These are phyloP conservation scores for Lordiphosa fenestrarum DNA, from an alignment of 2,888 invertebrate genomes.

Conservation along the genomic window DNA sequence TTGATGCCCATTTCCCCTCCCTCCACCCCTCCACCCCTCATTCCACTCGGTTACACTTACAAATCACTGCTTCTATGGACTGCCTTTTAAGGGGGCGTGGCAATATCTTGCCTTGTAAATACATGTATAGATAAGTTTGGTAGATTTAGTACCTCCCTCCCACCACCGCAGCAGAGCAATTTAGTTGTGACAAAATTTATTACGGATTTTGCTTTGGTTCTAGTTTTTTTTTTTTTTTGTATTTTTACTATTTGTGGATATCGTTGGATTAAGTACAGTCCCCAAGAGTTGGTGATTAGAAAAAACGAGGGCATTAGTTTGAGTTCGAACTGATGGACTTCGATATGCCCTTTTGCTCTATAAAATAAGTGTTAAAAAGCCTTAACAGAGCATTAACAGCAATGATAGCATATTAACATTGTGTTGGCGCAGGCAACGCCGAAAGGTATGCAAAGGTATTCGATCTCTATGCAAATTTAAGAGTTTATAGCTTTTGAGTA, in stretches of 20 bases:
- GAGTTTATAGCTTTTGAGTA: no score
- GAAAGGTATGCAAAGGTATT: no score
- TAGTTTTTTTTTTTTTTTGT: no score
- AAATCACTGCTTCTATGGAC: constrained; percentile 66
- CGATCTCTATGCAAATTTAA: no score
- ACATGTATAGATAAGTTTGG: constrained; percentile 22
- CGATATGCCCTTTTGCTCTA: no score
- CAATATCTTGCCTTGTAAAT: constrained; percentile 17
- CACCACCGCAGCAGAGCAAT: constrained; percentile 42
- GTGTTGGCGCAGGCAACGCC: no score
- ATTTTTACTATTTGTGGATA: constrained; percentile 12
- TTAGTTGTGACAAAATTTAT: constrained; percentile 63
- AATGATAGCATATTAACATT: no score
- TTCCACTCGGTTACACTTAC: constrained; percentile 55
- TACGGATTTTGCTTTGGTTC: constrained; percentile 61
- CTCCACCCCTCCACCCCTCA: neutral
- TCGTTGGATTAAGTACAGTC: neutral
- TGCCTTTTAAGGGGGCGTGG: constrained; percentile 59
- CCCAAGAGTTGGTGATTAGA: no score
- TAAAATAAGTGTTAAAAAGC: no score
- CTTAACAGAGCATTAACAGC: no score
- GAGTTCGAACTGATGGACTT: no score
- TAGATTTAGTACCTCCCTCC: constrained; percentile 17
- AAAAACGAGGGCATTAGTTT: no score
- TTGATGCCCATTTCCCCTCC: constrained; percentile 15